Conservation (phyloP, 1,140 invertebrate genomes). For the Phocides pigmalion region DNA sequence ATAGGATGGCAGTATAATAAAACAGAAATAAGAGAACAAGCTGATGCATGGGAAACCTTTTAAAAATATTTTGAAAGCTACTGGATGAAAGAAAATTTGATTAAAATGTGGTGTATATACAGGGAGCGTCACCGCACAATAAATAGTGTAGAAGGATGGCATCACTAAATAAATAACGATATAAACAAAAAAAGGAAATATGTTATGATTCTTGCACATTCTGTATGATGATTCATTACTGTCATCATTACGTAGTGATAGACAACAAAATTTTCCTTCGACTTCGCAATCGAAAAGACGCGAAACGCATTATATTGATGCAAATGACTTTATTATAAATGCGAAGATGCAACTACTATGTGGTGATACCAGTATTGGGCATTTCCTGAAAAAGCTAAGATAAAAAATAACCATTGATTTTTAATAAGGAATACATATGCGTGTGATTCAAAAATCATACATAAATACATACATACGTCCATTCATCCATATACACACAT, state of each 20-base stretch:
- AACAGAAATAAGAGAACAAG: constrained; percentile 12
- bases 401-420: constrained; percentile 1
- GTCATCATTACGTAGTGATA: constrained; percentile 21
- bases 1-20: constrained; percentile 13
- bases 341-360: constrained; percentile 4
- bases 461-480: no score
- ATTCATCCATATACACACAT: no score
- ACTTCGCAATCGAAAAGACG: constrained; percentile 12
- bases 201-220: constrained; percentile 14
- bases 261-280: constrained; percentile 7
- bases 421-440: no score
- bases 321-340: constrained; percentile 12
- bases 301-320: constrained; percentile 7
- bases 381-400: constrained; percentile 15
- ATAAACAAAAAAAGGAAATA: constrained; percentile 23
- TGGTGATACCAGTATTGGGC: constrained; percentile 4
- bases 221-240: constrained; percentile 12
- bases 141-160: constrained; percentile 20
- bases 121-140: constrained; percentile 19
- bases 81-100: constrained; percentile 17
- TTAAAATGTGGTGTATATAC: constrained; percentile 21
- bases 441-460: no score
- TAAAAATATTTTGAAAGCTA: constrained; percentile 13
- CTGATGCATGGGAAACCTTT: constrained; percentile 8
- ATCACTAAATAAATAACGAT: constrained; percentile 24